Evolutionary conservation across 2,797 vertebrate genomes (phyloP).

Genomic region (Onychomys arenicola): DNA sequence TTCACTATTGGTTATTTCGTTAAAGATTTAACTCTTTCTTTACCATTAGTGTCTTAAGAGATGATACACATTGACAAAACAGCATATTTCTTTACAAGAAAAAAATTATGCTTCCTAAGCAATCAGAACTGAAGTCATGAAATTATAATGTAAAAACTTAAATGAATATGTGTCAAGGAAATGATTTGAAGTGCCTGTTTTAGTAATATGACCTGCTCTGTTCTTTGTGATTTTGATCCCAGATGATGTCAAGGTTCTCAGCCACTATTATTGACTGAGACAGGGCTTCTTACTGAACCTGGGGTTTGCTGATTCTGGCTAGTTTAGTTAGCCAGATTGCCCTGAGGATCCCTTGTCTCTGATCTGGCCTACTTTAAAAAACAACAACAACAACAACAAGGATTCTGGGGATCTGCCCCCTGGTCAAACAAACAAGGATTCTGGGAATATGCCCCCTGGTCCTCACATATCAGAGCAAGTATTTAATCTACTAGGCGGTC

Average conservation of each 20-base stretch:
- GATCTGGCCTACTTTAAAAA: no score
- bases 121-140: constrained; percentile 52
- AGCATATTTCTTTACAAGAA: constrained; percentile 43
- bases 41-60: constrained; percentile 40
- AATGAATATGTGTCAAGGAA: constrained; percentile 22
- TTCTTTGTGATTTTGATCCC: constrained; percentile 58
- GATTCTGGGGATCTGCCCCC: background rate
- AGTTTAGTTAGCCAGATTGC: background rate
- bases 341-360: background rate
- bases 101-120: constrained; percentile 53
- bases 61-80: background rate
- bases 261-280: background rate
- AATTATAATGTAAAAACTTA: background rate
- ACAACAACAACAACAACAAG: no score
- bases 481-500: background rate
- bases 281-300: background rate
- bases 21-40: constrained; percentile 17
- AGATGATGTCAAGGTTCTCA: constrained; percentile 36
- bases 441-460: background rate
- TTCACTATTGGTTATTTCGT: background rate
- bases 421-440: background rate
- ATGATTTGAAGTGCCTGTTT: background rate
- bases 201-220: background rate
- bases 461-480: background rate
- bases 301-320: background rate